phyloP scores from a whole-genome alignment of 2,888 invertebrate genomes.

The Smittia sp. region DNA sequence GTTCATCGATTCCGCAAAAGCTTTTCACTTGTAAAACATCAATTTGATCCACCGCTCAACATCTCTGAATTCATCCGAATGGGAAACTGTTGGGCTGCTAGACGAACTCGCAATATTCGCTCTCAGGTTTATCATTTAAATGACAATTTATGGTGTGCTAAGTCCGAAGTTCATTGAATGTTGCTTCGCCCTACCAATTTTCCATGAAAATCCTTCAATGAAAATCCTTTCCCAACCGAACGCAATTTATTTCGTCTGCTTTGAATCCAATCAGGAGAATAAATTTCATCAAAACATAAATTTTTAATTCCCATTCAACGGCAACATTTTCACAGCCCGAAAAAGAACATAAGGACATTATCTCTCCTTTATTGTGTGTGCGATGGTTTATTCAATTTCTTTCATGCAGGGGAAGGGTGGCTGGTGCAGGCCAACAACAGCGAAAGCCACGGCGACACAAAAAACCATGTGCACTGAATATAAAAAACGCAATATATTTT shows the following conservation, averaged over 20 bases:
- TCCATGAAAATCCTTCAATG: neutral
- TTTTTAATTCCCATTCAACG: constrained; percentile 34
- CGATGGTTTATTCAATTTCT: neutral
- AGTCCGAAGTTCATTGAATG: constrained; percentile 9
- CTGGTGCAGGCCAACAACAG: neutral
- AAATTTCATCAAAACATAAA: constrained; percentile 34
- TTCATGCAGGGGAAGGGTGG: neutral
- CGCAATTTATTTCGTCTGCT: constrained; percentile 1
- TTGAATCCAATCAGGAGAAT: constrained; percentile 37
- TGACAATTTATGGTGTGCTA: constrained; percentile 20
- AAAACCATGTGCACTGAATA: constrained; percentile 15
- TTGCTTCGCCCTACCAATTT: neutral
- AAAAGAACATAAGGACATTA: constrained; percentile 39
- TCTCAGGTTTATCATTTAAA: constrained; percentile 16
- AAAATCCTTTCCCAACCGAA: neutral
- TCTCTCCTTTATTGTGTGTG: constrained; percentile 29
- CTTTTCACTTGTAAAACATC: too few species aligned
- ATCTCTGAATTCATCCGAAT: too few species aligned
- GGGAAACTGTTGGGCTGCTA: too few species aligned
- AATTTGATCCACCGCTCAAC: too few species aligned
- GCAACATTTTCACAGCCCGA: neutral
- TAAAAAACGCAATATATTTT: neutral
- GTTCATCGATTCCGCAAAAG: too few species aligned
- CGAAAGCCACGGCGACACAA: neutral
- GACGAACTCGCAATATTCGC: too few species aligned